phyloP scores from a whole-genome alignment of 2,113 vertebrate genomes.

The Australoheros scitulus region DNA sequence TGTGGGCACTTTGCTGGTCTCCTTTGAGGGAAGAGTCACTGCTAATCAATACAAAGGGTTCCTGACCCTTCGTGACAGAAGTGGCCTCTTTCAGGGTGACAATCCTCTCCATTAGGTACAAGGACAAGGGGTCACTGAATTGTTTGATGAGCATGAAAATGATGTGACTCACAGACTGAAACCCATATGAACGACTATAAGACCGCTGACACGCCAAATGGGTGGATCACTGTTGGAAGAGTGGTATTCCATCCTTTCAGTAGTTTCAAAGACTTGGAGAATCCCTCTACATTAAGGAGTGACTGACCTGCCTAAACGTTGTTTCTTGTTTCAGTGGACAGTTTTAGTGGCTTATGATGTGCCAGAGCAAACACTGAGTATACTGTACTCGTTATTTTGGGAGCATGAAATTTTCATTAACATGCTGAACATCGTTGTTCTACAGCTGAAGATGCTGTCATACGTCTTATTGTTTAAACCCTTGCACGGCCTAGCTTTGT shows the following conservation, averaged over 20 bases:
- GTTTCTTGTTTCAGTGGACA: background rate
- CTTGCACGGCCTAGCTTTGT: background rate
- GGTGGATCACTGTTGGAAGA: background rate
- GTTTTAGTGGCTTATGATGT: slow-evolving; percentile 17
- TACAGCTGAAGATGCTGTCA: background rate
- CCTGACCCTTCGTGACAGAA: background rate
- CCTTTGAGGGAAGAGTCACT: background rate
- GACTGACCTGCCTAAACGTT: background rate
- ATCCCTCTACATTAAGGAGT: background rate
- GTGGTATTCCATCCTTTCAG: no score
- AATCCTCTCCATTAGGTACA: background rate
- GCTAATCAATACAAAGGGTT: background rate
- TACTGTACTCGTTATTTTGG: slow-evolving; percentile 2
- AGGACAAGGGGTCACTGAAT: background rate
- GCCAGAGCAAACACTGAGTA: background rate
- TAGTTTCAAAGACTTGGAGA: background rate
- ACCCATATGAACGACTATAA: background rate
- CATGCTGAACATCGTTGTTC: background rate
- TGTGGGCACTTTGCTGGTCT: background rate
- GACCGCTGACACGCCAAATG: background rate
- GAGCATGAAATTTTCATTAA: background rate
- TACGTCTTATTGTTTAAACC: background rate
- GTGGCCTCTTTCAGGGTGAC: background rate
- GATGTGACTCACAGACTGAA: background rate
- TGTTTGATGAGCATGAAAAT: background rate